phyloP scores from a whole-genome alignment of 2,888 invertebrate species.

The Plagiodera versicolora region DNA sequence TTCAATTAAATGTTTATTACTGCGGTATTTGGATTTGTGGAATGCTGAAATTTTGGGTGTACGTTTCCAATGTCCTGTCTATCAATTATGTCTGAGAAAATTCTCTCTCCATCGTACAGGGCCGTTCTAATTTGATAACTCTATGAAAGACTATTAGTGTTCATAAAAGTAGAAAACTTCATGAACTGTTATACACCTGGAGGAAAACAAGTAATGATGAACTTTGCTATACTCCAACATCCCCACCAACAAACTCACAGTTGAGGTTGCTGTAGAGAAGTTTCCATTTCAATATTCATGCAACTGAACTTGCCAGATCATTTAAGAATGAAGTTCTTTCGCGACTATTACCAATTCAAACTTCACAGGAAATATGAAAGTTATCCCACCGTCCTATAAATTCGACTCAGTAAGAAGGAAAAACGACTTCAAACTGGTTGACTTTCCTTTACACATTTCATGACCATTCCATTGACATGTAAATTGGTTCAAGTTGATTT shows the following conservation, averaged over 20 bases:
- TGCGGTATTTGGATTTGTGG: no score
- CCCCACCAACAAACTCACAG: not conserved
- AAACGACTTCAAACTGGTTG: conserved; percentile 5
- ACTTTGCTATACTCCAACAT: not conserved
- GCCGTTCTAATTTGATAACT: not conserved
- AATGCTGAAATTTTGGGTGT: no score
- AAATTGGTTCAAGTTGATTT: no score
- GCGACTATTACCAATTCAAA: conserved; percentile 4
- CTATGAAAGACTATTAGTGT: not conserved
- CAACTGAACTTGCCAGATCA: not conserved
- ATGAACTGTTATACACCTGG: not conserved
- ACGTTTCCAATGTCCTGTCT: no score
- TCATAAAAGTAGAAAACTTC: not conserved
- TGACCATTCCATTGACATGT: no score
- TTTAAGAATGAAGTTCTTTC: conserved; percentile 6
- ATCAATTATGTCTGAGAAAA: no score
- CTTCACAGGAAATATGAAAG: conserved; percentile 2
- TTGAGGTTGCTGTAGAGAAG: not conserved
- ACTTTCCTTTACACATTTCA: not conserved
- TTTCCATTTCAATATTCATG: not conserved
- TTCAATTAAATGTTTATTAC: no score
- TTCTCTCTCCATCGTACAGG: no score
- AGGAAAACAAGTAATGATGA: not conserved
- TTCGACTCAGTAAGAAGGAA: not conserved
- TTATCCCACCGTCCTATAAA: conserved; percentile 7